Conservation (phyloP, 2,888 invertebrate species). For the Eupelmus urozonus region DNA sequence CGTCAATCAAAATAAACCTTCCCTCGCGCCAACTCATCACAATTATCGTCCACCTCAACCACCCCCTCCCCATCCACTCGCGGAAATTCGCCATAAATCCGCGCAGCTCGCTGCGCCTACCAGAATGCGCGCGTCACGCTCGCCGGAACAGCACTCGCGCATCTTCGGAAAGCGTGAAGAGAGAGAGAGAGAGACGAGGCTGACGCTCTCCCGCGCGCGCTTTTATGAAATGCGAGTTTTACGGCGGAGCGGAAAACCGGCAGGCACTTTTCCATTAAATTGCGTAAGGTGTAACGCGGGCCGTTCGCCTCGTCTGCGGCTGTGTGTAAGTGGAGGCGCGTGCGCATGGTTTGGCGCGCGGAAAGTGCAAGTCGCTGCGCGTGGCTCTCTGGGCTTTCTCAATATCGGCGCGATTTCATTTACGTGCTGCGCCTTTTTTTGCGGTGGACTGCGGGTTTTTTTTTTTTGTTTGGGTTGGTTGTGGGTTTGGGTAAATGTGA, state of each 20-base stretch:
- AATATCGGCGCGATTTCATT: neutral
- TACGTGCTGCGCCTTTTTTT: neutral
- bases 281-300: constrained; percentile 63
- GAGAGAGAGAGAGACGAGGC: too few species aligned
- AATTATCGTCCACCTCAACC: neutral
- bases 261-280: constrained; percentile 56
- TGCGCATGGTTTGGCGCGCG: too few species aligned
- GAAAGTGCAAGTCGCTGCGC: too few species aligned
- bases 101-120: neutral
- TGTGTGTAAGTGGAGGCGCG: too few species aligned
- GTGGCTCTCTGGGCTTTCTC: neutral
- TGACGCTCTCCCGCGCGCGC: constrained; percentile 35
- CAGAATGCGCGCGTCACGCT: constrained; percentile 26
- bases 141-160: neutral
- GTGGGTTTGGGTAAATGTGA: too few species aligned
- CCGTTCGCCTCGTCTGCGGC: too few species aligned
- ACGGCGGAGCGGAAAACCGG: constrained; percentile 24
- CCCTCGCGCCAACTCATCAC: neutral
- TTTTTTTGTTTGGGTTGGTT: neutral
- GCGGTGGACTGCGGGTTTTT: too few species aligned
- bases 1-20: neutral
- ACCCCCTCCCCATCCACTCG: neutral
- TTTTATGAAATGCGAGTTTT: constrained; percentile 44
- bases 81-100: constrained; percentile 44
- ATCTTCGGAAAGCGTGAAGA: neutral